These are phyloP conservation scores for Spinibarbus caldwelli DNA, from an alignment of 2,797 vertebrate genomes.

Conservation along the genomic window DNA sequence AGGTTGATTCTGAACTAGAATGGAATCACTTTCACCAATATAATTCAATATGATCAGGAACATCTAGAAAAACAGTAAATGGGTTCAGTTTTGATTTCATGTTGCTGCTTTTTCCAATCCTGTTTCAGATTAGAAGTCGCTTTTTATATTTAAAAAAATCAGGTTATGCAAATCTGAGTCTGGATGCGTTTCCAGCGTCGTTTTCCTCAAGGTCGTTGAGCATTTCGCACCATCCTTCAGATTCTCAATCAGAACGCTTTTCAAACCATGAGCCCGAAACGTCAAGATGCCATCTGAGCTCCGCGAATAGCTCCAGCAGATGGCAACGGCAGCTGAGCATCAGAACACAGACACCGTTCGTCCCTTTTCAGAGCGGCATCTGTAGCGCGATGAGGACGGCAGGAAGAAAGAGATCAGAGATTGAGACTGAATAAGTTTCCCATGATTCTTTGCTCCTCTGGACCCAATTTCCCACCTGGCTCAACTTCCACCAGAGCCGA, in stretches of 20 bases:
- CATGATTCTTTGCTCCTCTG: slow-evolving; percentile 42
- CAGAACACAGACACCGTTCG: background rate
- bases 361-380: slow-evolving; percentile 37
- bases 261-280: slow-evolving; percentile 2
- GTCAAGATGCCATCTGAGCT: background rate
- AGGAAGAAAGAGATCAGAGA: slow-evolving; percentile 19
- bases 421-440: slow-evolving; percentile 13
- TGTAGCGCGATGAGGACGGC: background rate
- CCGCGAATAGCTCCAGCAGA: slow-evolving; percentile 21
- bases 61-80: background rate
- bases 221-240: slow-evolving; percentile 11
- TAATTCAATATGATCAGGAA: background rate
- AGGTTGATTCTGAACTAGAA: background rate
- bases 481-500: slow-evolving; percentile 48
- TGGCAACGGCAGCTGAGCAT: background rate
- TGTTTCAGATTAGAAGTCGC: background rate
- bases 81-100: background rate
- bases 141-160: background rate
- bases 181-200: background rate
- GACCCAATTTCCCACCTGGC: slow-evolving; percentile 58
- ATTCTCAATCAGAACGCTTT: slow-evolving; percentile 7
- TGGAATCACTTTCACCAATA: background rate
- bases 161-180: background rate
- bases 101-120: background rate
- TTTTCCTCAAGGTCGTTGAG: slow-evolving; percentile 9